Percentiles rank a stretch among this genome's conserved stretches.
phyloP scores from a whole-genome alignment of 2,888 invertebrate genomes.

The Pheosia tremula region DNA sequence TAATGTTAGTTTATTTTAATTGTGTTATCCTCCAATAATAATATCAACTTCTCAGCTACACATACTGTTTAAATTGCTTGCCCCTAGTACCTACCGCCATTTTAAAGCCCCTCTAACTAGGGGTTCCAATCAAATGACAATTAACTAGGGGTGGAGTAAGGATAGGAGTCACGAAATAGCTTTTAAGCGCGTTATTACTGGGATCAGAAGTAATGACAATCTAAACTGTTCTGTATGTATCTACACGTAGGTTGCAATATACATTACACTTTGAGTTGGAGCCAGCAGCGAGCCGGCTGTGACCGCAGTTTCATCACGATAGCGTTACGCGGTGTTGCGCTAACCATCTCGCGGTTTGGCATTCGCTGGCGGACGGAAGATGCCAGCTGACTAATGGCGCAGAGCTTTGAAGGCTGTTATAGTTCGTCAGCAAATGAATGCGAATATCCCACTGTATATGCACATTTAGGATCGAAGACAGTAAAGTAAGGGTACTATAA shows the following conservation, averaged over 20 bases:
- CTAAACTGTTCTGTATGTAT: conserved; percentile 26
- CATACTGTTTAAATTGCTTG: neutral
- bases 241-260: conserved; percentile 32
- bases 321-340: conserved; percentile 52
- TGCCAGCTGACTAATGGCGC: conserved; percentile 17
- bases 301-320: conserved; percentile 55
- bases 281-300: conserved; percentile 38
- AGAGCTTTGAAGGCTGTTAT: neutral
- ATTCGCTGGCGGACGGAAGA: conserved; percentile 40
- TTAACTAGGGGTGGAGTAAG: conserved; percentile 18
- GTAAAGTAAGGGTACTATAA: too few species aligned
- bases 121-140: conserved; percentile 25
- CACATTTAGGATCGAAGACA: too few species aligned
- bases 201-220: conserved; percentile 30
- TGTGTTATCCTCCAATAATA: neutral
- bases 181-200: conserved; percentile 15
- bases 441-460: too few species aligned
- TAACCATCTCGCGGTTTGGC: conserved; percentile 55
- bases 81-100: neutral
- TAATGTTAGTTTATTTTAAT: neutral
- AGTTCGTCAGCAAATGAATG: neutral
- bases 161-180: conserved; percentile 13
- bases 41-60: neutral
- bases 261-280: conserved; percentile 29
- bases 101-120: conserved; percentile 10